Evolutionary conservation across 92 coral and sea anemone species (phyloP), one percentile per base, ranked within the genome.

Genomic region (Palythoa caribaeorum): DNA sequence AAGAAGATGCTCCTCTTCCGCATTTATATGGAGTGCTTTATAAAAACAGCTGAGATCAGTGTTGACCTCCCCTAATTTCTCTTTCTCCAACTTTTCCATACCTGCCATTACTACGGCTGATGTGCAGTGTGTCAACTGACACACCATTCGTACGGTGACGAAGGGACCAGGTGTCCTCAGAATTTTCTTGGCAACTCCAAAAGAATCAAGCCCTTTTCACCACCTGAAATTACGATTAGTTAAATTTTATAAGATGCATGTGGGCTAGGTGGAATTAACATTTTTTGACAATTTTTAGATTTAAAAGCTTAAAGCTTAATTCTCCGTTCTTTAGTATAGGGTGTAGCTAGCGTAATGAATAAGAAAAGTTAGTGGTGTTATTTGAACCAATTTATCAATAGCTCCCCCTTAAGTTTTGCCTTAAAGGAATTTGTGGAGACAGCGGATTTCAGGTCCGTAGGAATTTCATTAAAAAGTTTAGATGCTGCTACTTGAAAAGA

Each of bases 151-250:
- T 35, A 48, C 21, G 70, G 86, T 87, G 35, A 69, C 65, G 65
- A 87, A 79, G 21, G 90, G 90, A 40, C 90, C 90, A 63, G 78
- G 86, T 35, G 69, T 78, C 65, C 69, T 38, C 35, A 78, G 36
- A 2, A 87, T 52, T 11, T 78, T 52, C 57, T 53, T 78, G 17
- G 83, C 63, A 5, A 53, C 5, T 13, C n/a, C 79, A 53, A 85
- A 73, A 8, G 71, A 38, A 66, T 85, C 88, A 38, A 20, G 50
- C 6, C 52, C 19, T 35, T 85, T 36, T 84, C 66, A 84, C 88
- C 40, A 70, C 73, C 88, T 84, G 79, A 71, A 85, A 73, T 38
- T 19, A 53, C 36, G 77, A 55, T 55, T 55, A 55, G 62, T 55
- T 55, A 55, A 11, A 55, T 11, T 35, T 39, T 14, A 35, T 71